These are phyloP conservation scores for Hemibates koningsi DNA, from an alignment of 2,113 vertebrate genomes.

Conservation along the genomic window DNA sequence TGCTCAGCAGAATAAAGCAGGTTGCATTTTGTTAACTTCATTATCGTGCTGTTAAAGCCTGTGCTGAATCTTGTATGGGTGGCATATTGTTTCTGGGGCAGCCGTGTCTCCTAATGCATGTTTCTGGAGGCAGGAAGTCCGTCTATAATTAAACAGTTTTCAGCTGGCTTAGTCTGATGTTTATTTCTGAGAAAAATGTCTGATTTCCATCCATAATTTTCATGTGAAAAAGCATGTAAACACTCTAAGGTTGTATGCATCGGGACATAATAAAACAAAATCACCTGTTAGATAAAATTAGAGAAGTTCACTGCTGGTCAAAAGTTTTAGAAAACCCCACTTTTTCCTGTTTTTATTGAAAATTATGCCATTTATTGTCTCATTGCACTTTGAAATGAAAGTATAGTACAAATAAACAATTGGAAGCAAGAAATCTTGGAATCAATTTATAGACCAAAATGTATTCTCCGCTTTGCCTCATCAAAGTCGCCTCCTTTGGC, in stretches of 20 bases:
- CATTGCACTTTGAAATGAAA: neutral
- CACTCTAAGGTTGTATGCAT: neutral
- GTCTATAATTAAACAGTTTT: accelerated
- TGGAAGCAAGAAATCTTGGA: neutral
- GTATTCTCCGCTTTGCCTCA: neutral
- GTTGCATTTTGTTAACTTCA: neutral
- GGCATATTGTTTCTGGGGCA: neutral
- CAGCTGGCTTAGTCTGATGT: neutral
- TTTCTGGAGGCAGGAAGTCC: neutral
- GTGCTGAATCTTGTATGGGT: neutral
- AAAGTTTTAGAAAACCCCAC: neutral
- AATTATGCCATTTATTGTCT: neutral
- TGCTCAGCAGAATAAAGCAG: neutral
- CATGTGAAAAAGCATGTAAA: neutral
- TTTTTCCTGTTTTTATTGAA: neutral
- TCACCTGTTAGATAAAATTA: neutral
- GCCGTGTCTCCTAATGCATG: neutral
- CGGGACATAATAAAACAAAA: accelerated
- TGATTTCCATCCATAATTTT: neutral
- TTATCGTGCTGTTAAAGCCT: accelerated
- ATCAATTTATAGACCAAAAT: neutral
- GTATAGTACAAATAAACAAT: neutral
- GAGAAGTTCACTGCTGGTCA: neutral
- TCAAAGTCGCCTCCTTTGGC: neutral
- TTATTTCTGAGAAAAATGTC: neutral